Evolutionary conservation across 2,797 vertebrate species (phyloP).

Genomic region (Argyrosomus regius): DNA sequence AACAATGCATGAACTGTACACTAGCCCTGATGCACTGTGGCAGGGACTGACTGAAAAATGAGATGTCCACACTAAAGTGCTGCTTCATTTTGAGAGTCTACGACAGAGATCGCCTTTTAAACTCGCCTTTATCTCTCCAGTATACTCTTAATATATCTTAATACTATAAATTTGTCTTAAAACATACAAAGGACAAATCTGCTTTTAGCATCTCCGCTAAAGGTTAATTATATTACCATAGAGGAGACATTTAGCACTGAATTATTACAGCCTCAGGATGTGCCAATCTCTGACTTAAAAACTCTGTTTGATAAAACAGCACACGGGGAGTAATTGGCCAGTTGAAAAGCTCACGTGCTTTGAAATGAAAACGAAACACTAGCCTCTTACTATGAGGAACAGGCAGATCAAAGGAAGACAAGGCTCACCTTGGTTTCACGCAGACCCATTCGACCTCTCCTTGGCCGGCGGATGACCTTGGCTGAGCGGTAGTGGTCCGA

Average conservation of each 20-base stretch:
- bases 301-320: background rate
- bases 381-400: background rate
- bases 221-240: constrained; percentile 6
- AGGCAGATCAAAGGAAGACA: background rate
- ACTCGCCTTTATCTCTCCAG: background rate
- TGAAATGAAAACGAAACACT: background rate
- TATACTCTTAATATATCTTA: background rate
- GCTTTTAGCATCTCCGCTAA: background rate
- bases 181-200: background rate
- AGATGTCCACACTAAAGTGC: background rate
- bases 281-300: background rate
- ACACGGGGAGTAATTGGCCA: background rate
- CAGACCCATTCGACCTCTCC: constrained; percentile 92
- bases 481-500: constrained; percentile 95
- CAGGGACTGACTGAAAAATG: background rate
- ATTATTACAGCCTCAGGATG: background rate
- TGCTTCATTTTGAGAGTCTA: background rate
- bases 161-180: background rate
- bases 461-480: constrained; percentile 94
- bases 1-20: background rate
- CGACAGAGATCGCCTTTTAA: background rate
- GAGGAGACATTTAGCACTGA: background rate
- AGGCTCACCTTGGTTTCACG: constrained; percentile 91
- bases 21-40: background rate
- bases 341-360: background rate